phyloP scores from a whole-genome alignment of 2,797 vertebrate species.

The Tauraco hartlaubi region DNA sequence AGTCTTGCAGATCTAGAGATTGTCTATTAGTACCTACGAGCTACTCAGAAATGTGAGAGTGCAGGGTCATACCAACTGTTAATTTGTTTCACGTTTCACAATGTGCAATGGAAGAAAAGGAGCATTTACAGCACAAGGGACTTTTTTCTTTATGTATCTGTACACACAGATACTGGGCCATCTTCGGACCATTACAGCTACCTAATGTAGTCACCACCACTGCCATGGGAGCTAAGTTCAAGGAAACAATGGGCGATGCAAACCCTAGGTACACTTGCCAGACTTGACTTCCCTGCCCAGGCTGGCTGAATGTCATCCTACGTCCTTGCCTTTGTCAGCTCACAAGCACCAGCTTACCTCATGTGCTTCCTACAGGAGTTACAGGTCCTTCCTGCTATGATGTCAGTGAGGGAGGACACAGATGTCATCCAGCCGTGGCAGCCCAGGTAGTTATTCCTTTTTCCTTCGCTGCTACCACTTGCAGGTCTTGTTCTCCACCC shows the following conservation, averaged over 20 bases:
- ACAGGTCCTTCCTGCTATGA: background rate
- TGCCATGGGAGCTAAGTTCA: fast-evolving
- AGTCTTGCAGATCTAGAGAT: background rate
- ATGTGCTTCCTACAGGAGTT: background rate
- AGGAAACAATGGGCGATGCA: background rate
- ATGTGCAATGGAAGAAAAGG: background rate
- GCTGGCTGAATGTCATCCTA: background rate
- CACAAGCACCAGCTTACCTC: background rate
- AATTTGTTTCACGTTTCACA: background rate
- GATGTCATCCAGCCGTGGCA: background rate
- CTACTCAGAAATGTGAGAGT: background rate
- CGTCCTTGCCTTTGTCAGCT: background rate
- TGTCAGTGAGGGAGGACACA: background rate
- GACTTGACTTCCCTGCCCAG: background rate
- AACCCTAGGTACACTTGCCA: background rate
- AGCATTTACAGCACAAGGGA: background rate
- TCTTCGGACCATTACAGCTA: background rate
- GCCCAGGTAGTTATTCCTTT: background rate
- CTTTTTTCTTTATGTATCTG: background rate
- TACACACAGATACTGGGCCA: background rate
- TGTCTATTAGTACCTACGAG: background rate
- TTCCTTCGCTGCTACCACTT: background rate
- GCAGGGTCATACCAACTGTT: background rate
- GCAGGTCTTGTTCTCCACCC: background rate
- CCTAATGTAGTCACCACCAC: background rate